These are phyloP conservation scores for Catostylus mosaicus DNA, from an alignment of 30 jellyfish, hydroid and myxozoan genomes.

Conservation along the genomic window DNA sequence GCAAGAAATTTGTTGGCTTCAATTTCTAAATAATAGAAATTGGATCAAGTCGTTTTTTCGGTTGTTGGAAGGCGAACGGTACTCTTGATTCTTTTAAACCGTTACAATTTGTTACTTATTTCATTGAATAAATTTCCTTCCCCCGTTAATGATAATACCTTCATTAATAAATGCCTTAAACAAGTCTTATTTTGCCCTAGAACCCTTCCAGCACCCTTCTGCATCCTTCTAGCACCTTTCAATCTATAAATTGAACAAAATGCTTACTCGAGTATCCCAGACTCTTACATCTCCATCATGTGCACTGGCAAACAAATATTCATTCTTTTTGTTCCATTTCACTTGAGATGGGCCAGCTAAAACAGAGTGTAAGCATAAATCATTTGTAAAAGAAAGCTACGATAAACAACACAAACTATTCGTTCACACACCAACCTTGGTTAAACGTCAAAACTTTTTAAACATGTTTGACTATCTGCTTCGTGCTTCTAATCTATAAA, in stretches of 20 bases:
- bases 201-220: neutral
- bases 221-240: neutral
- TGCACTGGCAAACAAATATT: conserved; percentile 92
- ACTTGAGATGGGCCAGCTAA: conserved; percentile 99
- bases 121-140: too few species aligned
- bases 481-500: too few species aligned
- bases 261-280: conserved; percentile 95
- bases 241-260: neutral
- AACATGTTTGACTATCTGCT: too few species aligned
- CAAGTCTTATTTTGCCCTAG: neutral
- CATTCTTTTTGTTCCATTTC: conserved; percentile 87
- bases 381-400: neutral
- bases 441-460: too few species aligned
- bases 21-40: neutral
- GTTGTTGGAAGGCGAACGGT: neutral
- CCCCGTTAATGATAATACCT: too few species aligned
- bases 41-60: neutral
- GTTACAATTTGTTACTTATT: too few species aligned
- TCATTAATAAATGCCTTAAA: neutral
- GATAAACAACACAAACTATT: too few species aligned
- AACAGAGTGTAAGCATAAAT: neutral
- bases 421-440: too few species aligned
- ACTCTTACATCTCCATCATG: conserved; percentile 98
- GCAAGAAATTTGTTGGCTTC: too few species aligned
- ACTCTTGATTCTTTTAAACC: neutral